phyloP scores from a whole-genome alignment of 2,113 vertebrate genomes.

The Aegithalos caudatus region DNA sequence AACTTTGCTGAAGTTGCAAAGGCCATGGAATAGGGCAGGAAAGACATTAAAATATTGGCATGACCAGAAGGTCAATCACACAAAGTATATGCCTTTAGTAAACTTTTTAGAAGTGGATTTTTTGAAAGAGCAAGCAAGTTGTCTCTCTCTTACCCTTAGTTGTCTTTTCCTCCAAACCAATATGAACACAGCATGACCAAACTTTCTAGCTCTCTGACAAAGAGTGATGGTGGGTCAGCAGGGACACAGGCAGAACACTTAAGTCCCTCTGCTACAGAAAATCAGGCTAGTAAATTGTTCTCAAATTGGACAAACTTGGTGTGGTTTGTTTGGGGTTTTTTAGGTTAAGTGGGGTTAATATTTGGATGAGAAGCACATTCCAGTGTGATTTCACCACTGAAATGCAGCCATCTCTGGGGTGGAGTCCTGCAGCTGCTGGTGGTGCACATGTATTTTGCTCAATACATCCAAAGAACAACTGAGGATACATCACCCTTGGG shows the following conservation, averaged over 20 bases:
- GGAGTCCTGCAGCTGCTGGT: constrained; percentile 49
- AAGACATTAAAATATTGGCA: background rate
- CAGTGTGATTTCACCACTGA: constrained; percentile 46
- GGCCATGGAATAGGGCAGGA: background rate
- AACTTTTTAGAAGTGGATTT: background rate
- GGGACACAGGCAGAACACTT: background rate
- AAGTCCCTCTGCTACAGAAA: background rate
- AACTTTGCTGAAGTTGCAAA: background rate
- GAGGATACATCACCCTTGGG: background rate
- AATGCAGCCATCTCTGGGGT: constrained; percentile 31
- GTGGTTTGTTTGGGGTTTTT: background rate
- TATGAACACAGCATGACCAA: background rate
- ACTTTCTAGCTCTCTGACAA: background rate
- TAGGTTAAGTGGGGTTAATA: constrained; percentile 32
- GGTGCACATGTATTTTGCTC: background rate
- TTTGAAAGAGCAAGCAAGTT: background rate
- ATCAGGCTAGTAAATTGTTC: background rate
- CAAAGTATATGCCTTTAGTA: background rate
- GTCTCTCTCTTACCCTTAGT: background rate
- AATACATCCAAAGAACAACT: background rate
- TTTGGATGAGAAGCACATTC: constrained; percentile 24
- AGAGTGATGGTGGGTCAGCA: background rate
- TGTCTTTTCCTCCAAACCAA: background rate
- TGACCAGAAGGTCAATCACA: background rate
- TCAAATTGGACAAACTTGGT: background rate